Base-by-base conservation (phyloP, 2,113 vertebrate species). In the Typhlomys cinereus region DNA sequence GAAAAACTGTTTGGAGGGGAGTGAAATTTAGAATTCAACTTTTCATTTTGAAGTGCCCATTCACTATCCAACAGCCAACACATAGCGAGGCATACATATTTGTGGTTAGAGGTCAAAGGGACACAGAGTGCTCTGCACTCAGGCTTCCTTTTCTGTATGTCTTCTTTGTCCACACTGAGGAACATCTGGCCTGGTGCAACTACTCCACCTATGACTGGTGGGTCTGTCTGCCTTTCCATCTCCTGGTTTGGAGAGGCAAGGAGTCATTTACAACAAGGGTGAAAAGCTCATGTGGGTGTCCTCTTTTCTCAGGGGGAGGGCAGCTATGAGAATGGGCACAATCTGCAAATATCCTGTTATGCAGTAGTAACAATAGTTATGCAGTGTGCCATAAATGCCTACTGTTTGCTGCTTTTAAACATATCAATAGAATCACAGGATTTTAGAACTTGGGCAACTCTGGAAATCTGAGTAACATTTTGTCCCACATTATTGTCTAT, bases 371-470 rank as follows among this genome's bases (percentile, higher is more conserved):
- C 36, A 57, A 36, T n/a, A 15, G 20, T 11, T 82, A 5, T 15
- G 48, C 29, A 48, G 64, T 15, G 48, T 29, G 18, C 20, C 8
- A 61, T 76, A 27, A 39, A 13, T 50, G 3, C 3, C 14, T 69
- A 57, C 31, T 61, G 9, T 64, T 67, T 50, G 21, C 76, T 57
- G 50, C n/a, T 76, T 21, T 57, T 57, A 57, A 57, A 44, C 23
- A 52, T 64, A n/a, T 46, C 84, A 87, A 66, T 36, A 76, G 14
- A 66, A 62, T 41, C 36, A 54, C 27, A 61, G 12, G 59, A 34
- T 88, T 64, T 78, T 79, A 88, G 39, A 41, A 86, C 71, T 66
- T 85, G 83, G 61, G 36, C 11, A 75, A 61, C 23, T 83, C 75
- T 83, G 27, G 9, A 74, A 57, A 4, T 82, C 64, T 86, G 48